These are phyloP conservation scores for Agonopterix arenella DNA, from an alignment of 2,888 invertebrate species.

Conservation along the genomic window DNA sequence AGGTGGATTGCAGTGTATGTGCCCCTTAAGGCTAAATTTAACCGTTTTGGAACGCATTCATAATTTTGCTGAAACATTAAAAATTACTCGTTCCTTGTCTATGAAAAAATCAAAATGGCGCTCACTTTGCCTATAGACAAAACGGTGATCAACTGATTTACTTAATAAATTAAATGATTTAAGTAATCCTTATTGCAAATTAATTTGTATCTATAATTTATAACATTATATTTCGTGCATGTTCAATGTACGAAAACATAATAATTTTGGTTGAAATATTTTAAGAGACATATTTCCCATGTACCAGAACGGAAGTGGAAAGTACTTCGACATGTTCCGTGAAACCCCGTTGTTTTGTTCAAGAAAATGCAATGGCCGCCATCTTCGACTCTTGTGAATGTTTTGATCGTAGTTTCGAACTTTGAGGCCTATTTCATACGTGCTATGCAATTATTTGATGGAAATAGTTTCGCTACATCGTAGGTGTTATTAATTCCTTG, in stretches of 20 bases:
- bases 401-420: slow-evolving; percentile 80
- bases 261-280: too few relatives aligned
- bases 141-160: background rate
- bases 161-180: background rate
- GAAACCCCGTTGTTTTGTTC: slow-evolving; percentile 83
- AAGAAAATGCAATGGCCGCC: slow-evolving; percentile 89
- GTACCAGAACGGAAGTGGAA: slow-evolving; percentile 38
- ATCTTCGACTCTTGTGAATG: slow-evolving; percentile 90
- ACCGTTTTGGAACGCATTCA: background rate
- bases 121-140: background rate
- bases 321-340: slow-evolving; percentile 62
- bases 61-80: background rate
- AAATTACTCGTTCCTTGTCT: background rate
- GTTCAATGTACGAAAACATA: too few relatives aligned
- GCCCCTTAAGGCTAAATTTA: too few relatives aligned
- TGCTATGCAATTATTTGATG: slow-evolving; percentile 68
- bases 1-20: too few relatives aligned
- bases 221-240: too few relatives aligned
- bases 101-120: background rate
- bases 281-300: too few relatives aligned
- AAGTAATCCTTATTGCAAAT: background rate
- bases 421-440: slow-evolving; percentile 62
- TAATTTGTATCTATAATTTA: too few relatives aligned
- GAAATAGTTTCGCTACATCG: slow-evolving; percentile 58
- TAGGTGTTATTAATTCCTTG: slow-evolving; percentile 51